Conservation (phyloP, 2,888 invertebrate genomes). For the Acanthosoma haemorrhoidale region DNA sequence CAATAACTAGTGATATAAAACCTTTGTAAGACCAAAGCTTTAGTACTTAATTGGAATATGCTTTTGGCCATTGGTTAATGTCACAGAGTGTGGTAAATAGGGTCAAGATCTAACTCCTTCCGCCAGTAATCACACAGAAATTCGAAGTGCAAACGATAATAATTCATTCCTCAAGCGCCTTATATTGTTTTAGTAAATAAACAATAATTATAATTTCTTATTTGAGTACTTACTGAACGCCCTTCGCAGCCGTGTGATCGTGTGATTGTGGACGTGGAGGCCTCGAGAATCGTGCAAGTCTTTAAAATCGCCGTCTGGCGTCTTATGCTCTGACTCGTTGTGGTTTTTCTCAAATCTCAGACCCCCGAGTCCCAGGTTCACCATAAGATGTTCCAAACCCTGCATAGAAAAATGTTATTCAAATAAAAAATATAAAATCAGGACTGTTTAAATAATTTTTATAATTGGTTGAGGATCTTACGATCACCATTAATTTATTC, state of each 20-base stretch:
- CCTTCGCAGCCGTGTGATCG: slow-evolving; percentile 38
- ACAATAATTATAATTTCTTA: too few relatives aligned
- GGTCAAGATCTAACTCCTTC: too few relatives aligned
- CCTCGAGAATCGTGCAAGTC: slow-evolving; percentile 53
- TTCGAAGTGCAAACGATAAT: too few relatives aligned
- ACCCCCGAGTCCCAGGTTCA: slow-evolving; percentile 60
- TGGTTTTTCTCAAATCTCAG: slow-evolving; percentile 54
- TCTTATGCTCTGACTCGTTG: slow-evolving; percentile 51
- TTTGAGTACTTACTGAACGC: slow-evolving; percentile 27
- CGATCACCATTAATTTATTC: too few relatives aligned
- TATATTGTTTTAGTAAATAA: too few relatives aligned
- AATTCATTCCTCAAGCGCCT: too few relatives aligned
- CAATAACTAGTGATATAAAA: too few relatives aligned
- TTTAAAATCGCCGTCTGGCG: slow-evolving; percentile 51
- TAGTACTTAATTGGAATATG: too few relatives aligned
- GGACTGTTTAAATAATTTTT: background rate
- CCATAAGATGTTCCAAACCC: slow-evolving; percentile 64
- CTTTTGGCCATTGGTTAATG: too few relatives aligned
- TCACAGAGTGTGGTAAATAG: too few relatives aligned
- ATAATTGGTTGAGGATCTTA: background rate
- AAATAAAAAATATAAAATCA: background rate
- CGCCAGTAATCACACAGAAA: too few relatives aligned
- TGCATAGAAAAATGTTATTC: slow-evolving; percentile 43
- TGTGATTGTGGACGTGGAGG: slow-evolving; percentile 49
- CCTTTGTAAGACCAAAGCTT: too few relatives aligned